These are phyloP conservation scores for Heterodera schachtii DNA, from an alignment of 1,140 invertebrate genomes.

Conservation along the genomic window DNA sequence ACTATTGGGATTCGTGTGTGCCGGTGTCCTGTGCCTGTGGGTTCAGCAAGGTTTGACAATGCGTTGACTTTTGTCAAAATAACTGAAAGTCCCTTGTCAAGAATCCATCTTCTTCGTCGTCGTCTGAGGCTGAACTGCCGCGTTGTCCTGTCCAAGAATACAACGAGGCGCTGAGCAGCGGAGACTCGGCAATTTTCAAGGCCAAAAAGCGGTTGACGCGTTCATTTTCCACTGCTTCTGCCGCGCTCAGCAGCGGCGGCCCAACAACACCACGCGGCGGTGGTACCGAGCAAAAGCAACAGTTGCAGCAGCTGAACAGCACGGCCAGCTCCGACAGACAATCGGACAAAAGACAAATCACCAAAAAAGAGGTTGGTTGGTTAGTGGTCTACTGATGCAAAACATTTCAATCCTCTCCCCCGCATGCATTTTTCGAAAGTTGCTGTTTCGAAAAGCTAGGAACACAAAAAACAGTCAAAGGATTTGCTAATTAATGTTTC, in stretches of 20 bases:
- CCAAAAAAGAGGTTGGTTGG: too few species aligned
- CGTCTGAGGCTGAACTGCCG: background rate
- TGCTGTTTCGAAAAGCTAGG: too few species aligned
- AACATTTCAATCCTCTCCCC: too few species aligned
- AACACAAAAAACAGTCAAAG: too few species aligned
- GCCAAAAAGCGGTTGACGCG: background rate
- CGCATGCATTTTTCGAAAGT: too few species aligned
- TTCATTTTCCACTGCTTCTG: background rate
- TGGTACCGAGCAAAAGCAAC: background rate
- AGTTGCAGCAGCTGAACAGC: background rate
- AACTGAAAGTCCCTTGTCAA: background rate
- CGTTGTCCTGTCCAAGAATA: slow-evolving; percentile 21
- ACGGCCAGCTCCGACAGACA: background rate
- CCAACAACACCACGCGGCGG: background rate
- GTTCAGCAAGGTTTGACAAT: slow-evolving; percentile 5
- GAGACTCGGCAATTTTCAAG: background rate
- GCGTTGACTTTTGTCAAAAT: background rate
- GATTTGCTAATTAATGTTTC: too few species aligned
- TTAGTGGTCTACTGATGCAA: too few species aligned
- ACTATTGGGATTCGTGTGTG: slow-evolving; percentile 26
- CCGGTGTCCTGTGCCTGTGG: slow-evolving; percentile 38
- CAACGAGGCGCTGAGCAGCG: slow-evolving; percentile 15
- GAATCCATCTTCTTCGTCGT: background rate
- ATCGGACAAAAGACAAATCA: too few species aligned
- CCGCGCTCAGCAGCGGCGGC: background rate